A percentile compares a stretch with the other conserved stretches of the same genome.
Conservation (phyloP, 2,113 vertebrate species). For the Larimichthys crocea region DNA sequence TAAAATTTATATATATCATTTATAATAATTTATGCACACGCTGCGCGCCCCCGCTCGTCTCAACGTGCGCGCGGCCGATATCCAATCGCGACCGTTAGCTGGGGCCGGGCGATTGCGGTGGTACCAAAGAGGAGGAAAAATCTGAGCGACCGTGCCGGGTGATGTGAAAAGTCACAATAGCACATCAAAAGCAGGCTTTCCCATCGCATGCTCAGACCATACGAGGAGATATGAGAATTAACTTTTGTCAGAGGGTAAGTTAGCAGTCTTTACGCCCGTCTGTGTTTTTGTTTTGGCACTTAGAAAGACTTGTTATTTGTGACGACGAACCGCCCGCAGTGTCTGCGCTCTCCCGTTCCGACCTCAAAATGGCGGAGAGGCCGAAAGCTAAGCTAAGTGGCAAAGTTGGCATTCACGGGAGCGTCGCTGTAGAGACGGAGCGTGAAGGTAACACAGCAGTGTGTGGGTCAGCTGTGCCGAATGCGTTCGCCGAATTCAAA, state of each 20-base stretch:
- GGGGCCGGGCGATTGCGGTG: conserved; percentile 70
- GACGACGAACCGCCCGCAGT: conserved; percentile 80
- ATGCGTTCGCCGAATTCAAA: neutral
- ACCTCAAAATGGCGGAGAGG: conserved; percentile 87
- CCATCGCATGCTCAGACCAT: neutral
- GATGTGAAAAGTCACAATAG: conserved; percentile 73
- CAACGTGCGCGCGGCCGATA: conserved; percentile 76
- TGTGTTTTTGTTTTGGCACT: conserved; percentile 54
- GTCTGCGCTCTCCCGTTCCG: conserved; percentile 73
- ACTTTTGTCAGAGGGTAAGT: conserved; percentile 68
- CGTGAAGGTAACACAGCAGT: neutral
- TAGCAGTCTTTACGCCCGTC: neutral
- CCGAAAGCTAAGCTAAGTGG: conserved; percentile 68
- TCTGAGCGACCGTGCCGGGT: conserved; percentile 71
- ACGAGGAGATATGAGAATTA: conserved; percentile 42
- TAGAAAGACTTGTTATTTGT: conserved; percentile 68
- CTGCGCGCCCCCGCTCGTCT: conserved; percentile 47
- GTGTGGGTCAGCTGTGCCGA: rapidly evolving
- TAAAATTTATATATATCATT: too few relatives aligned
- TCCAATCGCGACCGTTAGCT: conserved; percentile 72
- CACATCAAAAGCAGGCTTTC: conserved; percentile 19
- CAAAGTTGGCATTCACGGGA: conserved; percentile 53
- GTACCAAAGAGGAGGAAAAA: conserved; percentile 79
- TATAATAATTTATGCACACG: conserved; percentile 4
- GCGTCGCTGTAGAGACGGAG: neutral